Evolutionary conservation across 2,888 invertebrate genomes (phyloP), one percentile per base, ranked within the genome.

Genomic region (Dicyrtoma fusca): DNA sequence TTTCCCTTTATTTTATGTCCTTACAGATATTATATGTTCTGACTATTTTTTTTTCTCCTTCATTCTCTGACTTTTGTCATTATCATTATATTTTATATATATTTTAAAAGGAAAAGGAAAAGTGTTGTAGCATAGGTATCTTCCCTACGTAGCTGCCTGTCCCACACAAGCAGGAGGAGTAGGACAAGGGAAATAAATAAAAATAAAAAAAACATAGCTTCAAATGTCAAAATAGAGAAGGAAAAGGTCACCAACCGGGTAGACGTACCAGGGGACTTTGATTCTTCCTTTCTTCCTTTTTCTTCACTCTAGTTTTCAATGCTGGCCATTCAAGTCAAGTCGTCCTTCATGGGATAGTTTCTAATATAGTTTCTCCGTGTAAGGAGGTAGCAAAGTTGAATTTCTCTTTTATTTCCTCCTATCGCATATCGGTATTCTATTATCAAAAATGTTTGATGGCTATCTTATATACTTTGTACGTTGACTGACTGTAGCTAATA

Each of bases 171-270:
- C 34, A 21, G 53, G 53, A 17, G 59, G 19, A 25, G 19, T 23
- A 25, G 23, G 25, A 59, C 47, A 49, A 63, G 34, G 44, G 13
- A 25, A 11, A 42, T 3, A 25, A 61, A 26, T 17, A 14, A 25
- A n/a, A 42, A 26, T 61, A 4, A n/a, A 25, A 64, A 64, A n/a
- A n/a, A n/a, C n/a, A n/a, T n/a, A 64, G 34, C 42, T 64, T 42
- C 4, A 45, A 68, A 57, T 8, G 26, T 34, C 26, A 57, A 42
- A 57, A 55, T 57, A 53, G 13, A 34, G 8, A 68, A 55, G n/a
- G 44, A 68, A 55, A 19, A 57, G 68, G 57, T 57, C 57, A 57
- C 57, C 42, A 68, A 45, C 68, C n/a, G 44, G n/a, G 44, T 57
- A 42, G 42, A 34, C 34, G 53, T 19, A 4, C 55, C 13, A 45